phyloP scores from a whole-genome alignment of 2,888 invertebrate genomes.

The Nymphalis urticae region DNA sequence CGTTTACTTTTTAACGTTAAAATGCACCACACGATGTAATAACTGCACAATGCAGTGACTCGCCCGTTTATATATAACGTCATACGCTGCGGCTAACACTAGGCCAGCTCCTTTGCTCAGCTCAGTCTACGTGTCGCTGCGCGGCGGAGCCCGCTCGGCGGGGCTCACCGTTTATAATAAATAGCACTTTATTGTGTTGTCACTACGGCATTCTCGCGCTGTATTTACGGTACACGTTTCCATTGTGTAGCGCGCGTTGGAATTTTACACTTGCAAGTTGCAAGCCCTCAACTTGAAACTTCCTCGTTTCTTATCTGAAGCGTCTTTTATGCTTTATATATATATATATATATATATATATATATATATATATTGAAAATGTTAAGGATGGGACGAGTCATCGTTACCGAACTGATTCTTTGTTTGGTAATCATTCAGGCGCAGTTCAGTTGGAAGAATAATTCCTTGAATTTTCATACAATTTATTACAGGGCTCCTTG shows the following conservation, averaged over 20 bases:
- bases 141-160: slow-evolving; percentile 6
- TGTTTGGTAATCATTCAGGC: not conserved
- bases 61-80: not conserved
- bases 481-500: too few relatives aligned
- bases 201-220: slow-evolving; percentile 20
- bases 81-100: not conserved
- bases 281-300: slow-evolving; percentile 14
- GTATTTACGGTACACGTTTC: slow-evolving; percentile 15
- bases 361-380: slow-evolving; percentile 5
- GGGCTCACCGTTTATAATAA: slow-evolving; percentile 19
- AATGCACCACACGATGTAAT: not conserved
- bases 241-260: slow-evolving; percentile 19
- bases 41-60: not conserved
- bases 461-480: too few relatives aligned
- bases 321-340: slow-evolving; percentile 9
- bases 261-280: slow-evolving; percentile 24
- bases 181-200: slow-evolving; percentile 27
- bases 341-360: slow-evolving; percentile 5
- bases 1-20: not conserved
- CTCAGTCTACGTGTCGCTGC: not conserved
- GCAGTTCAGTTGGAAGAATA: too few relatives aligned
- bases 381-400: not conserved
- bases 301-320: slow-evolving; percentile 18
- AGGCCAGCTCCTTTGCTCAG: not conserved
- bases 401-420: not conserved